phyloP scores from a whole-genome alignment of 2,797 vertebrate genomes.

The Rousettus madagascariensis region DNA sequence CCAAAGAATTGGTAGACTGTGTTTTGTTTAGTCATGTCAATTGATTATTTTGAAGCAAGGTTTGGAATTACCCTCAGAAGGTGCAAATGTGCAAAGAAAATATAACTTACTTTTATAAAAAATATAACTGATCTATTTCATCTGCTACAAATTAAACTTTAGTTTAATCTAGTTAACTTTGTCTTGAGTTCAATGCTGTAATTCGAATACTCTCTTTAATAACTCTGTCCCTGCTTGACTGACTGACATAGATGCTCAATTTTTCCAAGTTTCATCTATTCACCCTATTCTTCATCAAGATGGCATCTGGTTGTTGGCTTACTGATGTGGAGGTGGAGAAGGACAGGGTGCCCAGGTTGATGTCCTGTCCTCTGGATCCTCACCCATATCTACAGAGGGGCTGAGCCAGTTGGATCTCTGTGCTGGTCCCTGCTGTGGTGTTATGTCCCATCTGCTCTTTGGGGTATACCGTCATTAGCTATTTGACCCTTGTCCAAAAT shows the following conservation, averaged over 20 bases:
- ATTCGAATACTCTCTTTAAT: not conserved
- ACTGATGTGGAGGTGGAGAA: not conserved
- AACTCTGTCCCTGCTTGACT: not conserved
- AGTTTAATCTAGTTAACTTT: not conserved
- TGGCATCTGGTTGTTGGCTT: not conserved
- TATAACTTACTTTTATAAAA: not conserved
- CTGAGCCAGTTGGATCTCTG: not conserved
- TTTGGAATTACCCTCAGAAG: not conserved
- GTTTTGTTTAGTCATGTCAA: not conserved
- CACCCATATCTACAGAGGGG: not conserved
- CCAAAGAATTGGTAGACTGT: not conserved
- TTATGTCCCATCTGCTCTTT: not conserved
- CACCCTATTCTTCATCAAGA: not conserved
- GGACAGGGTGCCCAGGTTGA: accelerated
- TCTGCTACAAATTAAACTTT: not conserved
- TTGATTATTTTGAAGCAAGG: conserved; percentile 6
- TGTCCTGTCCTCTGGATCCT: not conserved
- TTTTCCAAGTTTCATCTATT: not conserved
- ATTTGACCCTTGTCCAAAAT: not conserved
- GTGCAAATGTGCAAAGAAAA: not conserved
- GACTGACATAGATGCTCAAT: not conserved
- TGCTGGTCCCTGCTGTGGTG: not conserved
- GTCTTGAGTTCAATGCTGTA: not conserved
- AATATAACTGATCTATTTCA: not conserved
- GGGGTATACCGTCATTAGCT: not conserved